These are phyloP conservation scores for Euzophera pinguis DNA, from an alignment of 2,888 invertebrate genomes.

Conservation along the genomic window DNA sequence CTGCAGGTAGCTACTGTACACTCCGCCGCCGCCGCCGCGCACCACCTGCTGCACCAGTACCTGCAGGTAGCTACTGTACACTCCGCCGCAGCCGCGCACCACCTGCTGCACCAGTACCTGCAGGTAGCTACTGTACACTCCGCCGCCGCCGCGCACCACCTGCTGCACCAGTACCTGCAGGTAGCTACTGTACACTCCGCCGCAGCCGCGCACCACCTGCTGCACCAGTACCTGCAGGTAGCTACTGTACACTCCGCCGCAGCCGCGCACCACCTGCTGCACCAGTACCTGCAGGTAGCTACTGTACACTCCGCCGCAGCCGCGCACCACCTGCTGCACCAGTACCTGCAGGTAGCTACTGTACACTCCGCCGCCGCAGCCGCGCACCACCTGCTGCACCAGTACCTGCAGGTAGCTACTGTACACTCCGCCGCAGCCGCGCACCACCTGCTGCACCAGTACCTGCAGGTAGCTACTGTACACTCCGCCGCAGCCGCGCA, in stretches of 20 bases:
- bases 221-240: conserved; percentile 42
- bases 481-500: conserved; percentile 61
- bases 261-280: no score
- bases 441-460: neutral
- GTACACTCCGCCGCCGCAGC: neutral
- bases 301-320: conserved; percentile 44
- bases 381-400: neutral
- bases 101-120: neutral
- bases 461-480: neutral
- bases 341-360: conserved; percentile 56
- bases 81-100: no score
- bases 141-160: conserved; percentile 65
- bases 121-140: conserved; percentile 19
- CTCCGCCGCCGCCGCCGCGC: no score
- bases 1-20: conserved; percentile 42
- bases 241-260: neutral
- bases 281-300: neutral
- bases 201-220: no score
- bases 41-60: neutral
- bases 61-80: conserved; percentile 42
- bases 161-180: conserved; percentile 70
- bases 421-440: neutral
- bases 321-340: conserved; percentile 68
- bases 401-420: conserved; percentile 42
- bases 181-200: conserved; percentile 22